A percentile compares a stretch with the other conserved stretches of the same genome.
These are phyloP conservation scores for Ahaetulla prasina DNA, from an alignment of 2,113 vertebrate genomes.

Conservation along the genomic window DNA sequence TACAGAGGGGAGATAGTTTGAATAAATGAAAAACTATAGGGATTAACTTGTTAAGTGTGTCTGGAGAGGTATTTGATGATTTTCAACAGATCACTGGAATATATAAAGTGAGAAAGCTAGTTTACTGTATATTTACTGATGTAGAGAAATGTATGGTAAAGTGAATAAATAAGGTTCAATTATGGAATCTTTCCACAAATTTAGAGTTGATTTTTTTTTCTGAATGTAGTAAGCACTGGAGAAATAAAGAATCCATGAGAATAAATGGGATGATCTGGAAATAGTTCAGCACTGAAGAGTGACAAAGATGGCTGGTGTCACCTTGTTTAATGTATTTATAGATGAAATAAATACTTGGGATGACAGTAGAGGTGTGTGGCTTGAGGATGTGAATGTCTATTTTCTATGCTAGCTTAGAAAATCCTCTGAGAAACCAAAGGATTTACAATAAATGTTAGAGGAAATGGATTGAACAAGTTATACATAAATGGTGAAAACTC, in stretches of 20 bases:
- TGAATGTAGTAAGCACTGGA: not conserved
- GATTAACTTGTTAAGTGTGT: not conserved
- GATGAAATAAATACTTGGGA: not conserved
- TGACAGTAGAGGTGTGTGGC: not conserved
- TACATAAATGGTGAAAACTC: not conserved
- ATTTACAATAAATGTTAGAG: not conserved
- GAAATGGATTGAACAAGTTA: not conserved
- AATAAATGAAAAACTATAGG: not conserved
- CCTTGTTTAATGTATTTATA: not conserved
- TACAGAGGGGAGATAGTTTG: not conserved
- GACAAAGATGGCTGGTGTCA: not conserved
- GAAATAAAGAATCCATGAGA: not conserved
- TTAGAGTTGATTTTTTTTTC: not conserved
- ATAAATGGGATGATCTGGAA: not conserved
- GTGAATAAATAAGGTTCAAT: not conserved
- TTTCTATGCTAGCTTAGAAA: not conserved
- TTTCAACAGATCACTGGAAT: not conserved
- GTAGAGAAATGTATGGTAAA: not conserved
- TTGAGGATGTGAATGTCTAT: not conserved
- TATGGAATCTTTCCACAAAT: not conserved
- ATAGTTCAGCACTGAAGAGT: not conserved
- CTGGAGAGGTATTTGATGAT: not conserved
- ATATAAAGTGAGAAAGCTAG: not conserved
- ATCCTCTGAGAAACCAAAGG: not conserved
- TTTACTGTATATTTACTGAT: not conserved